Evolutionary conservation across 2,113 vertebrate genomes (phyloP).

Genomic region (Tachysurus vachellii): DNA sequence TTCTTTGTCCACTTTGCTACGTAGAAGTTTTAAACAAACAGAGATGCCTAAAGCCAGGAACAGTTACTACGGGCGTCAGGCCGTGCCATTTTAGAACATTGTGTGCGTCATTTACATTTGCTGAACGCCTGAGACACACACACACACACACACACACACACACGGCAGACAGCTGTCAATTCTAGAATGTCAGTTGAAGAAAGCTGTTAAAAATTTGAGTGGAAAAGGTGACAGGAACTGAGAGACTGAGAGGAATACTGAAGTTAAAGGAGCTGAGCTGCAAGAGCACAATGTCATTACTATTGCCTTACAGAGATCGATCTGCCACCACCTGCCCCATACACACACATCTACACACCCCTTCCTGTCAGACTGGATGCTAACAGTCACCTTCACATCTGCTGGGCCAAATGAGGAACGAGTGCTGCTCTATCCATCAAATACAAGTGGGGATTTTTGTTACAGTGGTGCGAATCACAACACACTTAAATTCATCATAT

Average conservation of each 20-base stretch:
- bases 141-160: no score
- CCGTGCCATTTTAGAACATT: not conserved
- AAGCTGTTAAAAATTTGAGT: not conserved
- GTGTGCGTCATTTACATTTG: not conserved
- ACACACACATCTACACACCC: not conserved
- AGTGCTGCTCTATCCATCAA: not conserved
- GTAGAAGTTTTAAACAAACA: not conserved
- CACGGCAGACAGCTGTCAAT: not conserved
- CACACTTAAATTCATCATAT: not conserved
- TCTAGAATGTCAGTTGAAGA: not conserved
- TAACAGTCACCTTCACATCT: slow-evolving; percentile 35
- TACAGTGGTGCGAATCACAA: not conserved
- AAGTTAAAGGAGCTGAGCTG: slow-evolving; percentile 29
- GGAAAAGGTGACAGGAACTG: slow-evolving; percentile 38
- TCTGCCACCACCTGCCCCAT: slow-evolving; percentile 49
- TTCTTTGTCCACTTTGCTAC: not conserved
- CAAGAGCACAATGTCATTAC: slow-evolving; percentile 60
- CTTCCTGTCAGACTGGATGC: slow-evolving; percentile 1
- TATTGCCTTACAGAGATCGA: slow-evolving; percentile 67
- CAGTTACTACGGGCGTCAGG: not conserved
- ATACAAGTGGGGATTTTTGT: not conserved
- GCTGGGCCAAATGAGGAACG: not conserved
- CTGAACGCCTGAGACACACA: slow-evolving; percentile 3
- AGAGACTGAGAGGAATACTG: not conserved
- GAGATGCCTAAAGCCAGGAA: not conserved